Base-by-base conservation (phyloP, 2,797 vertebrate species). In the Ctenosaura bakeri region DNA sequence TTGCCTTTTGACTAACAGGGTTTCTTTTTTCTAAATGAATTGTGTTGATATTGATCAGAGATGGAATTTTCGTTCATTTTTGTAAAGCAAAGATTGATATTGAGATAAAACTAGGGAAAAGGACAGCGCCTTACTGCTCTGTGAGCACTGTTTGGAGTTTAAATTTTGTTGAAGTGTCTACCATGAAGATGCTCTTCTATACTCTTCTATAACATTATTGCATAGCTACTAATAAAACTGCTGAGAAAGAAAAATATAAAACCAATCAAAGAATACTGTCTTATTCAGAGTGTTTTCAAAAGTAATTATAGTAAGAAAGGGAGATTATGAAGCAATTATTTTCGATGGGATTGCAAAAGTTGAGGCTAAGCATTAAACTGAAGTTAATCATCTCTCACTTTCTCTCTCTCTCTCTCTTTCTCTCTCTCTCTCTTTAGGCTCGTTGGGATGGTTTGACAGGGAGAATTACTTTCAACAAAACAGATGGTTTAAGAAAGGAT, bases 381-480 rank as follows among this genome's bases (percentile, higher is more conserved):
- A 90, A 91, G 93, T 1, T 0, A 83, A 90, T 77, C 78, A 10
- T 87, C 91, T 96, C 42, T 46, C 42, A 46, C 42, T 46, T 46
- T 46, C 42, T 46, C 42, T 46, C 42, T 4, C 42, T 46, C 8
- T 32, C 9, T 92, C 73, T 87, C 81, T 95, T 13, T 85, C 90
- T 95, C 12, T 83, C 90, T 95, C 66, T 95, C 80, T 95, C 88
- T 93, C 74, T 89, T 78, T 95, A 99, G 99, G 98, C 98, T 74
- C 98, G 98, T 32, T 99, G 98, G 99, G 98, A 98, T 24, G 99
- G 99, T 88, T 97, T 99, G 96, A 99, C 99, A 3, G 99, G 99
- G 82, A 98, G 98, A 91, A 99, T 99, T 92, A 97, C 97, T 95
- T 98, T 99, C 96, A 99, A 99, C 97, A 99, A 98, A 97, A 99